phyloP scores from a whole-genome alignment of 2,113 vertebrate genomes.

The Etheostoma cragini region DNA sequence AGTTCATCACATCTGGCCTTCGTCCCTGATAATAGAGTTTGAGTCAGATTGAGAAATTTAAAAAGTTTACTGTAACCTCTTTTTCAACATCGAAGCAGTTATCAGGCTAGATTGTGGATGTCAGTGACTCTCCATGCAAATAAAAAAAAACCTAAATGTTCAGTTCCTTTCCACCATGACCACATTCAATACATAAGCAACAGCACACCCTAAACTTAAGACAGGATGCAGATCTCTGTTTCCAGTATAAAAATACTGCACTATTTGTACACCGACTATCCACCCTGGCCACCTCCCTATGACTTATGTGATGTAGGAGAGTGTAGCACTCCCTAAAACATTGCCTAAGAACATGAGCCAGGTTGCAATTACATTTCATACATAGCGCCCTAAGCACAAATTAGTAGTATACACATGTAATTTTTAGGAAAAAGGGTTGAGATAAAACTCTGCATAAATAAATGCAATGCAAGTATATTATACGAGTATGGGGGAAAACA shows the following conservation, averaged over 20 bases:
- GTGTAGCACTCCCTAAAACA: neutral
- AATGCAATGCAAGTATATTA: neutral
- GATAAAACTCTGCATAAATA: neutral
- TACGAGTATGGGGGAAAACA: neutral
- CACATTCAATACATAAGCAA: no score
- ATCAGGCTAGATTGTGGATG: neutral
- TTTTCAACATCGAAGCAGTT: neutral
- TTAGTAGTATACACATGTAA: neutral
- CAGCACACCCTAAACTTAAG: no score
- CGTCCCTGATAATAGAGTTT: neutral
- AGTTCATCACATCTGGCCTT: constrained; percentile 2
- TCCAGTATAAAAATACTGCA: neutral
- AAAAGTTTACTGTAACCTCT: neutral
- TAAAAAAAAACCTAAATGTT: no score
- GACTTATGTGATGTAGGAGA: neutral
- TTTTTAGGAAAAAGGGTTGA: neutral
- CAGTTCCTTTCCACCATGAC: no score
- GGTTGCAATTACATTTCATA: neutral
- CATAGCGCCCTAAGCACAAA: neutral
- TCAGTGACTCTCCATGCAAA: neutral
- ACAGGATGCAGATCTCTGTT: neutral
- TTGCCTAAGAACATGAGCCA: neutral
- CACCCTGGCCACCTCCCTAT: neutral
- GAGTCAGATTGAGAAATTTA: neutral
- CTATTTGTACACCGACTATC: neutral